phyloP scores from a whole-genome alignment of 1,140 invertebrate genomes.

The Bombus waltoni region DNA sequence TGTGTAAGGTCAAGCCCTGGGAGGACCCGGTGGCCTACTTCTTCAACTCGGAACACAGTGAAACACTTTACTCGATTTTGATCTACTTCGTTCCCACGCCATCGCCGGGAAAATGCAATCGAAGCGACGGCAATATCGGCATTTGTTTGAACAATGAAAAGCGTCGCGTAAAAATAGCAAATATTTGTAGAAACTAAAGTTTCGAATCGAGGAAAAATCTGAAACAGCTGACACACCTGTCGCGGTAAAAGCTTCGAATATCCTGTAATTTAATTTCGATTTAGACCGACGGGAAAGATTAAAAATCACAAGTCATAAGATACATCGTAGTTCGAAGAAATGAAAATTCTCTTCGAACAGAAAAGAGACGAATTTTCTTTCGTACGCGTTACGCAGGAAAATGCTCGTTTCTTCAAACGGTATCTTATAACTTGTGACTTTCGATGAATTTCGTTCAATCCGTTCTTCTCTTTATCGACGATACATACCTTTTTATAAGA shows the following conservation, averaged over 20 bases:
- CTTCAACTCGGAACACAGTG: slow-evolving; percentile 30
- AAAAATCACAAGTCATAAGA: not conserved
- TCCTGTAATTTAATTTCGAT: not conserved
- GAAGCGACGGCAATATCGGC: slow-evolving; percentile 29
- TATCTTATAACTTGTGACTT: not conserved
- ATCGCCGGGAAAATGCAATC: slow-evolving; percentile 7
- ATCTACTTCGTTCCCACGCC: slow-evolving; percentile 15
- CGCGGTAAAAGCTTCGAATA: not conserved
- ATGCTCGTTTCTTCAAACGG: not conserved
- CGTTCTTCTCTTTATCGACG: no score
- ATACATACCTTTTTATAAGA: no score
- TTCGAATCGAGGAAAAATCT: not conserved
- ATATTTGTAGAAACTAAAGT: slow-evolving; percentile 7
- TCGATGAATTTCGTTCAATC: no score
- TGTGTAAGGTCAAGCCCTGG: slow-evolving; percentile 38
- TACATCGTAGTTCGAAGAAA: not conserved
- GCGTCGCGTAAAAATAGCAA: not conserved
- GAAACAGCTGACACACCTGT: not conserved
- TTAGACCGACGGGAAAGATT: not conserved
- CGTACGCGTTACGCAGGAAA: no score
- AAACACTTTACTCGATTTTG: slow-evolving; percentile 51
- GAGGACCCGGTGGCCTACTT: slow-evolving; percentile 46
- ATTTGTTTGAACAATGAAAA: slow-evolving; percentile 24
- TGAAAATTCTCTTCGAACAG: not conserved
- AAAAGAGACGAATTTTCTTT: not conserved